Evolutionary conservation across 2,888 invertebrate species (phyloP).

Genomic region (Pterostichus niger): DNA sequence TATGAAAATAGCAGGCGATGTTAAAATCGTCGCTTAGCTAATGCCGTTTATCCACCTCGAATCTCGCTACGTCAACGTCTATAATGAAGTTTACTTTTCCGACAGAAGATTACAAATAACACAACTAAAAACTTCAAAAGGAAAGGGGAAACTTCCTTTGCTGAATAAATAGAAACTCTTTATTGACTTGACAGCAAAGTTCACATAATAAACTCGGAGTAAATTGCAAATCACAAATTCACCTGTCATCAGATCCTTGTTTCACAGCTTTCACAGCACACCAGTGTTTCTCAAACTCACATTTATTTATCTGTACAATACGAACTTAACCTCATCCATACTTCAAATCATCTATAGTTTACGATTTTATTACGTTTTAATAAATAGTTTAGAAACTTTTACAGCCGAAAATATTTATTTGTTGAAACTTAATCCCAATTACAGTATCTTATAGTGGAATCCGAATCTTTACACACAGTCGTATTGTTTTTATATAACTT

Average conservation of each 20-base stretch:
- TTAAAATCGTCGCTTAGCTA: not conserved
- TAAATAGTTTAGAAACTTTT: too few relatives aligned
- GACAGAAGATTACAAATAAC: constrained; percentile 11
- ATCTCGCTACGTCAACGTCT: not conserved
- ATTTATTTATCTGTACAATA: too few relatives aligned
- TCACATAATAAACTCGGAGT: not conserved
- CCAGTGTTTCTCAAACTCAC: not conserved
- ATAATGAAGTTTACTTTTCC: constrained; percentile 24
- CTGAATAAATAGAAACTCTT: constrained; percentile 8
- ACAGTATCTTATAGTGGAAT: too few relatives aligned
- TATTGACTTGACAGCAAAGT: constrained; percentile 11
- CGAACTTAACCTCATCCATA: too few relatives aligned
- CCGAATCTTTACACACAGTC: too few relatives aligned
- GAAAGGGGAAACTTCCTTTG: not conserved
- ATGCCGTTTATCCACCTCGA: constrained; percentile 12
- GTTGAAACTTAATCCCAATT: too few relatives aligned
- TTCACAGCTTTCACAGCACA: not conserved
- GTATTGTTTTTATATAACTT: too few relatives aligned
- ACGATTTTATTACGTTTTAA: too few relatives aligned
- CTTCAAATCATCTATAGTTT: too few relatives aligned
- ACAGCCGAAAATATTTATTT: too few relatives aligned
- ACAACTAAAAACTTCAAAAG: constrained; percentile 19
- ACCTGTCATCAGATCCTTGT: not conserved
- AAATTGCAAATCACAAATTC: constrained; percentile 1
- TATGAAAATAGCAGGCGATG: constrained; percentile 4